Conservation (phyloP, 2,888 invertebrate genomes). For the Hylaea fasciaria region DNA sequence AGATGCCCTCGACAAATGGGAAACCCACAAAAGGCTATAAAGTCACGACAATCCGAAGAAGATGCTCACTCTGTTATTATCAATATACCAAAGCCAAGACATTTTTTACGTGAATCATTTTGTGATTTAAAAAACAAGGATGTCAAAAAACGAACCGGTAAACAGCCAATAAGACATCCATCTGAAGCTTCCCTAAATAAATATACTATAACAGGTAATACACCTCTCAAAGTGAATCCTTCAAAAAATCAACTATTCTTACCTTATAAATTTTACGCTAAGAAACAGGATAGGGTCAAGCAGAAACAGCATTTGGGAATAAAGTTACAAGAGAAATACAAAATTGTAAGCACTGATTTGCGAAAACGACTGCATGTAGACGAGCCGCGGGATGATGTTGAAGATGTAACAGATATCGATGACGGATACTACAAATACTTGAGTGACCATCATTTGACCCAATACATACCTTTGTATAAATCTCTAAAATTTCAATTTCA, state of each 20-base stretch:
- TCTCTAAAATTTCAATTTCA: conserved; percentile 57
- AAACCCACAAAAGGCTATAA: too few relatives aligned
- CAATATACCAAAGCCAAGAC: conserved; percentile 52
- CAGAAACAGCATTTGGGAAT: conserved; percentile 52
- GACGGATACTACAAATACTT: conserved; percentile 59
- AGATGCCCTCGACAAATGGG: too few relatives aligned
- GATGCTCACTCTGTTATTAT: conserved; percentile 49
- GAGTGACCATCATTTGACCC: conserved; percentile 51
- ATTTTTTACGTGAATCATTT: conserved; percentile 34
- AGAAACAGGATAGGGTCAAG: conserved; percentile 53
- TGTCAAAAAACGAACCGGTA: conserved; percentile 17
- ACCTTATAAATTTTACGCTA: conserved; percentile 60
- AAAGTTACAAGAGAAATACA: conserved; percentile 59
- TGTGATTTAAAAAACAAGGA: conserved; percentile 25
- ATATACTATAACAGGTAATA: conserved; percentile 49
- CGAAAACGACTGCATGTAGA: conserved; percentile 56
- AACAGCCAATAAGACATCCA: conserved; percentile 40
- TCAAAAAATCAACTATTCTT: conserved; percentile 59
- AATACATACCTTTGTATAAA: conserved; percentile 58
- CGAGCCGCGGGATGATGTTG: conserved; percentile 52
- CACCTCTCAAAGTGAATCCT: conserved; percentile 48
- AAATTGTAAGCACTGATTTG: conserved; percentile 57
- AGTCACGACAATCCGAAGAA: too few relatives aligned
- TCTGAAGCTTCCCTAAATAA: conserved; percentile 44
- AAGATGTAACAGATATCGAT: conserved; percentile 59